phyloP scores from a whole-genome alignment of 1,140 invertebrate genomes.

The Micrasema longulum region DNA sequence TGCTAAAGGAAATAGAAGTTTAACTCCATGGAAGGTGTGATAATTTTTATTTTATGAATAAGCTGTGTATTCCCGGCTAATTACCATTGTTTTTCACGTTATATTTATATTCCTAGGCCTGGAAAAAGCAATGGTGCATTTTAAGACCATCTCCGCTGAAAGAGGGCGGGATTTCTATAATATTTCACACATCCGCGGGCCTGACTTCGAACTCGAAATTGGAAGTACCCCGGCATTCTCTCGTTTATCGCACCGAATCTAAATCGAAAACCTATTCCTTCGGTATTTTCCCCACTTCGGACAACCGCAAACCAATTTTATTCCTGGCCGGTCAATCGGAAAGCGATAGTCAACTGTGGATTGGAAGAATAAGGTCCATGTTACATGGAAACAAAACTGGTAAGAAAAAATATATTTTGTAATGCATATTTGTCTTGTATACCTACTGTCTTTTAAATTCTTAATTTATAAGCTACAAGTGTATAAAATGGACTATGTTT shows the following conservation, averaged over 20 bases:
- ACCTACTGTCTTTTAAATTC: too few relatives aligned
- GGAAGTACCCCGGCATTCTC: conserved; percentile 43
- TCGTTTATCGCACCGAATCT: conserved; percentile 43
- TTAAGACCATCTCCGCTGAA: conserved; percentile 45
- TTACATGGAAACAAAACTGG: conserved; percentile 43
- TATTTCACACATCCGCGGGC: conserved; percentile 46
- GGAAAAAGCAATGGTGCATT: conserved; percentile 53
- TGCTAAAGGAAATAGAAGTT: conserved; percentile 40
- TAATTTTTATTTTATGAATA: not conserved
- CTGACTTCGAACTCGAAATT: conserved; percentile 46
- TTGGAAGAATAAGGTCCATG: conserved; percentile 47
- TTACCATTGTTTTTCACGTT: conserved; percentile 4
- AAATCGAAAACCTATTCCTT: conserved; percentile 48
- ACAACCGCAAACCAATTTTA: conserved; percentile 38
- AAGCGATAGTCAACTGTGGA: conserved; percentile 50
- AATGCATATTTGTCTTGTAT: too few relatives aligned
- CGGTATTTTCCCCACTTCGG: conserved; percentile 43
- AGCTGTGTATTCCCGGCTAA: not conserved
- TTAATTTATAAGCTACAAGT: too few relatives aligned
- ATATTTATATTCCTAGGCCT: conserved; percentile 43
- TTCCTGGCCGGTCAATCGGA: conserved; percentile 48
- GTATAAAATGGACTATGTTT: too few relatives aligned
- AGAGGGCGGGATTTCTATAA: conserved; percentile 40
- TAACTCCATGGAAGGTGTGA: conserved; percentile 48
- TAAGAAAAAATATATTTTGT: conserved; percentile 15